phyloP scores from a whole-genome alignment of 2,113 vertebrate genomes.

The Zosterops lateralis region DNA sequence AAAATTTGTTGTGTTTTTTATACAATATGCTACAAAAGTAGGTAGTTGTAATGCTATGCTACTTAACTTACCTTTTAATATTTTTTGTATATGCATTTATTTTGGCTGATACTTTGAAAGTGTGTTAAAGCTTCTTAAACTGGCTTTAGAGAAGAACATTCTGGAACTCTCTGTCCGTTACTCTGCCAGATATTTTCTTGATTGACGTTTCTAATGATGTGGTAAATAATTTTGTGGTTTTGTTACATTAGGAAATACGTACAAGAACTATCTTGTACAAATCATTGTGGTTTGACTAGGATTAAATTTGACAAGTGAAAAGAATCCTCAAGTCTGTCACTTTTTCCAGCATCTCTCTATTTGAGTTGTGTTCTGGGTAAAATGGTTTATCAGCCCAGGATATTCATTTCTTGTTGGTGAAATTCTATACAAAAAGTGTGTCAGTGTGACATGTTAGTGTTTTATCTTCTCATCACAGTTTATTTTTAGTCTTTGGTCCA shows the following conservation, averaged over 20 bases:
- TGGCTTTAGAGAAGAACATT: neutral
- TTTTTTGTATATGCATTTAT: neutral
- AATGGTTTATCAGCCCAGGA: neutral
- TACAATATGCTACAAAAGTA: neutral
- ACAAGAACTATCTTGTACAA: neutral
- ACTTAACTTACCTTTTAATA: neutral
- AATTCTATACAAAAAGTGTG: neutral
- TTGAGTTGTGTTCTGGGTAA: rapidly evolving
- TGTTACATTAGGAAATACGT: neutral
- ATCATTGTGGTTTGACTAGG: neutral
- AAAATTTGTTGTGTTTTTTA: neutral
- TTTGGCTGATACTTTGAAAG: neutral
- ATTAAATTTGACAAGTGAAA: neutral
- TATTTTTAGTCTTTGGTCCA: neutral
- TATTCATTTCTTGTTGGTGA: neutral
- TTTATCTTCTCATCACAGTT: neutral
- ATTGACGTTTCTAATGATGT: neutral
- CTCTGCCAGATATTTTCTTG: neutral
- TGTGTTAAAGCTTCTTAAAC: neutral
- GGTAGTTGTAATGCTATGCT: neutral
- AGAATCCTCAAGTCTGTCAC: neutral
- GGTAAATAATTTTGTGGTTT: neutral
- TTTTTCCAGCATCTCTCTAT: neutral
- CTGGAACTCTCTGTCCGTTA: neutral
- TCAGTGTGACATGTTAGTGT: neutral